Conservation (phyloP, 2,888 invertebrate species). For the Dendrolimus houi region DNA sequence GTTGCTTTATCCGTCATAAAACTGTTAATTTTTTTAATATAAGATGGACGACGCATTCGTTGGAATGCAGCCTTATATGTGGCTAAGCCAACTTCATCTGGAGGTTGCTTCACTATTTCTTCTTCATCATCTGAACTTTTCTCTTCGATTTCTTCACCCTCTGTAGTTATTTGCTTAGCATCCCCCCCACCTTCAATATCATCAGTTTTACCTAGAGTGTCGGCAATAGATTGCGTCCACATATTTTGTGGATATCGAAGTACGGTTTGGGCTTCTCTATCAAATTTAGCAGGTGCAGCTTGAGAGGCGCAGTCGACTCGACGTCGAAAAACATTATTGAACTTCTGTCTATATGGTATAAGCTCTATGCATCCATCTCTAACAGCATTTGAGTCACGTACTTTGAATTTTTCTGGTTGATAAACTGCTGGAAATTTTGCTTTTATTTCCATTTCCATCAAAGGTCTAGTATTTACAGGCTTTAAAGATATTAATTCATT, state of each 20-base stretch:
- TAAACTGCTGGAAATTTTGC: conserved; percentile 75
- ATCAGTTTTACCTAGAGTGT: conserved; percentile 38
- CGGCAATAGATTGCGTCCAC: conserved; percentile 79
- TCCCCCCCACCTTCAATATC: conserved; percentile 44
- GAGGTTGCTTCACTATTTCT: conserved; percentile 19
- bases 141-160: conserved; percentile 29
- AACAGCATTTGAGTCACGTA: conserved; percentile 73
- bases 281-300: conserved; percentile 62
- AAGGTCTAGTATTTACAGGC: conserved; percentile 70
- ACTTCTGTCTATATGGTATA: conserved; percentile 72
- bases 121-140: conserved; percentile 23
- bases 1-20: conserved; percentile 34
- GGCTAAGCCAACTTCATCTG: conserved; percentile 45
- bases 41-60: conserved; percentile 54
- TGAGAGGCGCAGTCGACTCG: conserved; percentile 77
- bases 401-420: conserved; percentile 60
- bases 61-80: conserved; percentile 41
- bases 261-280: conserved; percentile 79
- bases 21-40: conserved; percentile 42
- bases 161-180: conserved; percentile 24
- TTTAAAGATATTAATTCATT: conserved; percentile 74
- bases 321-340: conserved; percentile 71
- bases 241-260: conserved; percentile 81
- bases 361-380: conserved; percentile 84
- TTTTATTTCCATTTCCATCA: conserved; percentile 82